These are phyloP conservation scores for Cantharis flavilabris DNA, from an alignment of 2,888 invertebrate genomes.

Conservation along the genomic window DNA sequence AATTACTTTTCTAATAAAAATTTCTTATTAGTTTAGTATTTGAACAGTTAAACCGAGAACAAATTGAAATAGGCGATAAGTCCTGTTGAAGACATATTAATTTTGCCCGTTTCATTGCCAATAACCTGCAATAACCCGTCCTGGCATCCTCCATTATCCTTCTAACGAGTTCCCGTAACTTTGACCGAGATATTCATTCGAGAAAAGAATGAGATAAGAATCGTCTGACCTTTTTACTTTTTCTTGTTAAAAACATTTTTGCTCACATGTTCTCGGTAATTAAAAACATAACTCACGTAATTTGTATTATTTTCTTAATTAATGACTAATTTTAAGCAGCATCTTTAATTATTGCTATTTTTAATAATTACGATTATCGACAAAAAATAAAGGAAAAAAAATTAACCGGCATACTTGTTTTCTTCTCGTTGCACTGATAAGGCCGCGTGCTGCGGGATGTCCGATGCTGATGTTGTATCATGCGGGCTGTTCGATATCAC, in stretches of 20 bases:
- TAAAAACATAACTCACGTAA: neutral
- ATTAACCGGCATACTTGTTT: neutral
- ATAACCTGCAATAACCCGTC: conserved; percentile 43
- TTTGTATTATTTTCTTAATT: neutral
- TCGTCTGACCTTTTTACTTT: conserved; percentile 49
- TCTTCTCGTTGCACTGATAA: neutral
- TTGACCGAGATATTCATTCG: conserved; percentile 53
- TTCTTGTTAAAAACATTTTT: conserved; percentile 25
- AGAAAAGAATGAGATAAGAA: conserved; percentile 52
- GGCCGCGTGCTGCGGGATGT: conserved; percentile 21
- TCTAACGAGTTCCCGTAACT: conserved; percentile 52
- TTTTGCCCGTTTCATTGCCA: conserved; percentile 45
- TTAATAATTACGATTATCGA: neutral
- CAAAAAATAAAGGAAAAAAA: neutral
- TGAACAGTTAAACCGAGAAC: conserved; percentile 9
- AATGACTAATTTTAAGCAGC: neutral
- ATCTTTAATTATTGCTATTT: neutral
- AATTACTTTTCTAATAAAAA: neutral
- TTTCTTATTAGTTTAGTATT: neutral
- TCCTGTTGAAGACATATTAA: conserved; percentile 28
- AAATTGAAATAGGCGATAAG: conserved; percentile 15
- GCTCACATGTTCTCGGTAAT: neutral
- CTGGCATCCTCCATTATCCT: conserved; percentile 48
- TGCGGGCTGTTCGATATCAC: conserved; percentile 29
- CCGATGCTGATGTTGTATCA: conserved; percentile 27